Conservation (phyloP, 2,888 invertebrate genomes). For the Phyto melanocephala region DNA sequence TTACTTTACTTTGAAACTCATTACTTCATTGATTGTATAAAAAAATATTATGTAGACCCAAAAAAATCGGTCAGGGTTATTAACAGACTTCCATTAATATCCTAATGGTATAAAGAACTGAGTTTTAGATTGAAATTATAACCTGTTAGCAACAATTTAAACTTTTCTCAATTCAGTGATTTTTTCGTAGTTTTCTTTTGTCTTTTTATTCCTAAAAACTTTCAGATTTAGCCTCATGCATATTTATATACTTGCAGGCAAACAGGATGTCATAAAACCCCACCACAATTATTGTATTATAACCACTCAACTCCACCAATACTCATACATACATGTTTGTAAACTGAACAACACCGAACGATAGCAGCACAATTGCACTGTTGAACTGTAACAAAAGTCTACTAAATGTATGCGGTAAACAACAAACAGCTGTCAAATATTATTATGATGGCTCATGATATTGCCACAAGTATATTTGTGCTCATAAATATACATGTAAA, state of each 20-base stretch:
- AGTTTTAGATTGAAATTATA: no score
- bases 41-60: no score
- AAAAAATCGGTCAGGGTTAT: no score
- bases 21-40: no score
- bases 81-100: no score
- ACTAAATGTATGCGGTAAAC: constrained; percentile 45
- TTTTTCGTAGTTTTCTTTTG: no score
- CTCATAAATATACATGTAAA: neutral
- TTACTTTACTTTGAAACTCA: no score
- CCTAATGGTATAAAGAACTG: no score
- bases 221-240: no score
- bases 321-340: neutral
- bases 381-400: constrained; percentile 25
- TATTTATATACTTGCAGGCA: neutral
- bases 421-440: constrained; percentile 64
- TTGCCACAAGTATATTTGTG: constrained; percentile 17
- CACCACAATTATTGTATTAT: neutral
- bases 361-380: neutral
- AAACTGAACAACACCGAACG: neutral
- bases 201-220: no score
- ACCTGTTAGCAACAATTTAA: no score
- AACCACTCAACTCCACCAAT: neutral
- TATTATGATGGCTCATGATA: constrained; percentile 57
- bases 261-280: constrained; percentile 28
- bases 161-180: no score